Evolutionary conservation across 2,888 invertebrate genomes (phyloP), one percentile per base, ranked within the genome.

Genomic region (Agrilus mali): DNA sequence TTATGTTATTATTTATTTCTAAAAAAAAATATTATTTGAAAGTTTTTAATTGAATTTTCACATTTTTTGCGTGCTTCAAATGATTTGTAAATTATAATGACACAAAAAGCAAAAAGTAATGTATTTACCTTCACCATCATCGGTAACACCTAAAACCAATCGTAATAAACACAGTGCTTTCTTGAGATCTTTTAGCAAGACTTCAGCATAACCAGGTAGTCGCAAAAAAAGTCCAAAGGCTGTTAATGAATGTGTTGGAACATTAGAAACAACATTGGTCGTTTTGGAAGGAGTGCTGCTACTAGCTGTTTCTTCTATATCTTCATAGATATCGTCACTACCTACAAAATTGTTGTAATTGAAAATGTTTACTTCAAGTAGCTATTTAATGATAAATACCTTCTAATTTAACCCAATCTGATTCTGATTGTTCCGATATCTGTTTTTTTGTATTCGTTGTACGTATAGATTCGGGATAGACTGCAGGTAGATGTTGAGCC

Each of bases 181-280:
- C 51, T 86, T 77, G 55, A 86, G 82, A 63, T 89, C 88, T 52
- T 80, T 78, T 20, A 95, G 72, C 49, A 95, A 66, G 36, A 92
- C 86, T 62, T 88, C 90, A 0, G 93, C 92, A 63, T 93, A 95
- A 2, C 90, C 86, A 0, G 92, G 90, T 55, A 95, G 69, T 53
- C 90, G 77, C 16, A 95, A 72, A 63, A 95, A 88, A 46, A 94
- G 69, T 1, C 89, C 89, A 60, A 95, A 87, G 12, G 93, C 92
- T 2, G 89, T 83, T 50, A 95, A 73, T 37, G 93, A 90, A 69
- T 94, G 94, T 42, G 89, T 84, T 6, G 94, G 93, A 43, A 86
- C 82, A 41, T 78, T 75, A n/a, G 76, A 73, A 7, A 74, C 70
- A 3, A 71, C 62, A 14, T 64, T 66, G 3, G 72, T 57, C 15